Evolutionary conservation across 2,888 invertebrate genomes (phyloP), one percentile per base, ranked within the genome.

Genomic region (Noctua janthina): DNA sequence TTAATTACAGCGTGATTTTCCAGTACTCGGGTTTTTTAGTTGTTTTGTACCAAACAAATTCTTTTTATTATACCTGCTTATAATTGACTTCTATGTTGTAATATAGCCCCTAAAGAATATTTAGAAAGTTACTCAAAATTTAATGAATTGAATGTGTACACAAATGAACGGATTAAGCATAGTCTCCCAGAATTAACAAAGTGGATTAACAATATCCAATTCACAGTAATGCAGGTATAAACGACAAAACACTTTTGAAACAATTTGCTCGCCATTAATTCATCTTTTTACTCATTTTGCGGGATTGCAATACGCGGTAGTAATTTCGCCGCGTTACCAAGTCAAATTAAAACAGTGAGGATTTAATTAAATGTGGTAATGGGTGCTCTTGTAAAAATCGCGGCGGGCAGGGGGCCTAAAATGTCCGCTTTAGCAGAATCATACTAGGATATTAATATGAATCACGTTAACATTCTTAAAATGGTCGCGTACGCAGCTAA

Each of bases 301-400:
- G 85, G 89, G 88, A 91, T 90, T 92, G 90, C 92, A 93, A 94
- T 92, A 91, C 91, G 91, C 90, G 89, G 89, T 90, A 92, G 93
- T 94, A 94, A 94, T 95, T 95, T 92, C 83, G 89, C 88, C 86
- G 89, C 93, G 92, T 93, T 94, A 92, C 93, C 92, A 93, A 95
- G 93, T 95, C 94, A 95, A 95, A 96, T 96, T 96, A 96, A 95
- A 95, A 95, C 95, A 95, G 94, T 95, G 94, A 96, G 95, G 93
- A 95, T 96, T 96, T 94, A 96, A 96, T 96, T 95, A 95, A 95
- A 96, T 95, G 95, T 94, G 95, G 93, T 96, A 96, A 96, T 96
- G 95, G 95, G 92, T 91, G 91, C 94, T 93, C 93, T 94, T 94
- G 94, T 92, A 95, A 96, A 96, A 96, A 95, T 95, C 92, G 93